phyloP scores from a whole-genome alignment of 2,797 vertebrate genomes.

The Microctenopoma lineatum region DNA sequence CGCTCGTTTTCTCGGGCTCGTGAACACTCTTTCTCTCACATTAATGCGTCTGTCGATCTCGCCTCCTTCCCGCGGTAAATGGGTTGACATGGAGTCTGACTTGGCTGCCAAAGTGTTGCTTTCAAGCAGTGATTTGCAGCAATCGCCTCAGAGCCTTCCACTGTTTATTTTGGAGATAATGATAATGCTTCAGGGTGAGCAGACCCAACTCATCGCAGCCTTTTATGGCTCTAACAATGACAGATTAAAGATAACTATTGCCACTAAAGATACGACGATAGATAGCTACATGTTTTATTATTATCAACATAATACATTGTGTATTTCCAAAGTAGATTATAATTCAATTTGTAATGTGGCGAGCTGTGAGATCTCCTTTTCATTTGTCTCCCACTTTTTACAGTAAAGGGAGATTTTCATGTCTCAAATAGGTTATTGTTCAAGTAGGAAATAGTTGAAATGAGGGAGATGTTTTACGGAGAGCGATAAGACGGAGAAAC shows the following conservation, averaged over 20 bases:
- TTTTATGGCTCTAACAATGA: conserved; percentile 58
- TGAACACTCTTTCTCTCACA: conserved; percentile 5
- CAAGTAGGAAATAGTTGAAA: not conserved
- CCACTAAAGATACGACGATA: conserved; percentile 44
- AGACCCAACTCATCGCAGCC: conserved; percentile 40
- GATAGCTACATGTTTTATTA: conserved; percentile 26
- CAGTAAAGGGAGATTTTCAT: not conserved
- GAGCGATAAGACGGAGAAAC: conserved; percentile 4
- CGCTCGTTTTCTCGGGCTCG: conserved; percentile 4
- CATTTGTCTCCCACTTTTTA: not conserved
- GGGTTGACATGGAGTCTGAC: conserved; percentile 14
- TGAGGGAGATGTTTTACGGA: not conserved
- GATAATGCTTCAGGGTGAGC: conserved; percentile 54
- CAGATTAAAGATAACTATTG: conserved; percentile 52
- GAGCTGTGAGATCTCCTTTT: not conserved
- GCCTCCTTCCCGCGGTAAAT: conserved; percentile 17
- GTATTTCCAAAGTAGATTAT: conserved; percentile 20
- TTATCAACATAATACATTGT: not conserved
- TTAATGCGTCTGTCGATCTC: conserved; percentile 22
- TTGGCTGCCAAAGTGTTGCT: conserved; percentile 22
- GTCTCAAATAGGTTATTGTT: not conserved
- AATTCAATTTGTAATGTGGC: conserved; percentile 5
- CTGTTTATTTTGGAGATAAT: conserved; percentile 66
- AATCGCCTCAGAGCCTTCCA: conserved; percentile 24
- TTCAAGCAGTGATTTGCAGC: conserved; percentile 34